Evolutionary conservation across 2,888 invertebrate species (phyloP).

Genomic region (Ormyrus pomaceus): DNA sequence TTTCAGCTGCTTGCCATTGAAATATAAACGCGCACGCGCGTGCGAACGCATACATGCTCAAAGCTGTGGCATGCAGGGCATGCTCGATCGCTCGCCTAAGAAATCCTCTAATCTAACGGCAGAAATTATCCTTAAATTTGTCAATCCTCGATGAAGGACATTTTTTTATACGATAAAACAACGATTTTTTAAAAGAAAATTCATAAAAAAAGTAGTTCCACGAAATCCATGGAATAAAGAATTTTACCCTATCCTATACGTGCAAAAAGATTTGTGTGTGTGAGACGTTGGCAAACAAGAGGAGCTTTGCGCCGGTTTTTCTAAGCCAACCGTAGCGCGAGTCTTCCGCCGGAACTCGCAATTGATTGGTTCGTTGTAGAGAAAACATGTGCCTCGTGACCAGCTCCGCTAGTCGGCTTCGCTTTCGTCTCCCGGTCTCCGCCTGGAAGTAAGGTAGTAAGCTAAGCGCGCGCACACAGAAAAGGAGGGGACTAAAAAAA

Average conservation of each 20-base stretch:
- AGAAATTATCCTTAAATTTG: neutral
- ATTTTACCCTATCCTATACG: neutral
- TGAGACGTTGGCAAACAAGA: neutral
- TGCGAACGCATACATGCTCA: neutral
- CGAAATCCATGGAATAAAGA: neutral
- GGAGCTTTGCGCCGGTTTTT: constrained; percentile 46
- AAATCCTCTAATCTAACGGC: no score
- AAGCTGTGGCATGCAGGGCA: no score
- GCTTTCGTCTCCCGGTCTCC: no score
- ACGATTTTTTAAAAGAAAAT: neutral
- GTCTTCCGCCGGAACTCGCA: neutral
- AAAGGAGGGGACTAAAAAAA: no score
- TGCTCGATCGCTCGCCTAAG: no score
- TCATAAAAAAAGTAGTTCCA: neutral
- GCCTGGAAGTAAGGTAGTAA: no score
- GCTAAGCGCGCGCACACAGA: no score
- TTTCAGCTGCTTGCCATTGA: neutral
- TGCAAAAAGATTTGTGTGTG: no score
- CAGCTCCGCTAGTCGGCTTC: neutral
- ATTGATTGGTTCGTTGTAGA: constrained; percentile 13
- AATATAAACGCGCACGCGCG: neutral
- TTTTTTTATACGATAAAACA: neutral
- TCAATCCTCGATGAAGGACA: neutral
- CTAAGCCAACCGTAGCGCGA: constrained; percentile 6
- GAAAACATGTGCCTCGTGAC: constrained; percentile 35